Base-by-base conservation (phyloP, 2,113 vertebrate species). In the Dicrurus megarhynchus region DNA sequence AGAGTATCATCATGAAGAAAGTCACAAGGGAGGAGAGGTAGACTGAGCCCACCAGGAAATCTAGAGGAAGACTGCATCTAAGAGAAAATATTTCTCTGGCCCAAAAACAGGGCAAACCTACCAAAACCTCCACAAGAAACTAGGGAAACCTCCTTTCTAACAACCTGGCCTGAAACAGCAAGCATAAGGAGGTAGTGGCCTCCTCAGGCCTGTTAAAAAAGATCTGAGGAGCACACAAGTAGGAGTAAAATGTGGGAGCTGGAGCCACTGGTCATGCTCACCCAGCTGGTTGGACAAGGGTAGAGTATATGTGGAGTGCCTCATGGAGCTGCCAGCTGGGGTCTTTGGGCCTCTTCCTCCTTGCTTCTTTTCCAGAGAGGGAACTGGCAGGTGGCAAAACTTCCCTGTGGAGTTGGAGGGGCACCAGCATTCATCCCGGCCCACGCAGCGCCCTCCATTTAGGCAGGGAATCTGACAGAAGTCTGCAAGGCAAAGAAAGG, bases 381-480 rank as follows among this genome's bases (percentile, higher is more conserved):
- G 96, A 78, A 68, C 44, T 1, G 99, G 98, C 75, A 99, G 97
- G 86, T 99, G 99, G 91, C 99, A 99, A 97, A 99, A 99, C 96
- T 99, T 99, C 14, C 99, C 99, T 0, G 99, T 99, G 97, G 99
- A 99, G 96, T 97, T 98, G 28, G 98, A 94, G 0, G 99, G 98
- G 63, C 99, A 99, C 96, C 99, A 98, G 93, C 99, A 99, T n/a
- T 98, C 98, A 2, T 99, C 99, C 89, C 98, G 98, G 93, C 99
- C 99, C n/a, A 99, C 96, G 6, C 99, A 99, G 70, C 99, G 96
- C 10, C 99, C 99, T 53, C 99, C 99, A 0, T 99, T 99, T 97
- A 99, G 97, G 97, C 99, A 99, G 60, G 99, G 98, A 96, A 99
- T 98, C 75, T 99, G 99, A 92, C 99, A 99, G 93, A 99, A 97